These are phyloP conservation scores for Tauraco hartlaubi DNA, from an alignment of 2,797 vertebrate genomes.

Conservation along the genomic window DNA sequence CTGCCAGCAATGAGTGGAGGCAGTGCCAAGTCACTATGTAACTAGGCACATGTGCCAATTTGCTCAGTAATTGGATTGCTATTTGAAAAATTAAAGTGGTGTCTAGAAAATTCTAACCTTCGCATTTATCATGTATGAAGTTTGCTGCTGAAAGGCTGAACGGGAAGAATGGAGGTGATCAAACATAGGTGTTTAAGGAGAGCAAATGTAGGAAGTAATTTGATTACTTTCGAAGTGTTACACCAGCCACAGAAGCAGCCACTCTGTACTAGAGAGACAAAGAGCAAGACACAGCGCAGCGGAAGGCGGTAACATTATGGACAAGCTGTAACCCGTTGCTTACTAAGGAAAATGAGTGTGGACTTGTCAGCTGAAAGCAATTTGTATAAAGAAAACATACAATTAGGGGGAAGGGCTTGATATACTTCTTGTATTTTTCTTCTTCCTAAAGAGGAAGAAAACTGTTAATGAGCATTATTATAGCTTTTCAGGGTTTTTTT, in stretches of 20 bases:
- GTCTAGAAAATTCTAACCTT: constrained; percentile 65
- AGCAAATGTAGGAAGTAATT: constrained; percentile 1
- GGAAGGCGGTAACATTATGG: background rate
- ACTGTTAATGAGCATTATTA: background rate
- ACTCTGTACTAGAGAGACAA: background rate
- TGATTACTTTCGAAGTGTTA: background rate
- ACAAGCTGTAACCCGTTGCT: constrained; percentile 24
- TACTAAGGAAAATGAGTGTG: background rate
- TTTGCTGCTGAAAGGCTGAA: background rate
- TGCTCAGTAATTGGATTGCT: constrained; percentile 78
- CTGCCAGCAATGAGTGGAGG: constrained; percentile 52
- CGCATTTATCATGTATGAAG: background rate
- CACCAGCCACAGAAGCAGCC: background rate
- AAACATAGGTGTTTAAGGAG: constrained; percentile 10
- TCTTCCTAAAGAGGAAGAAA: background rate
- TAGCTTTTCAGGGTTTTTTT: background rate
- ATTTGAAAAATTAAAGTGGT: constrained; percentile 77
- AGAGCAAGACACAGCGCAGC: background rate
- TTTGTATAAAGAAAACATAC: background rate
- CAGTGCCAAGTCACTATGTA: constrained; percentile 79
- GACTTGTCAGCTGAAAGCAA: background rate
- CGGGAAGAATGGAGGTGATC: background rate
- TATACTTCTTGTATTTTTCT: background rate
- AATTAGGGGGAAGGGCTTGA: background rate
- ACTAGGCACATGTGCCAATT: constrained; percentile 76